Evolutionary conservation across 2,797 vertebrate genomes (phyloP).

Genomic region (Karalla daura): DNA sequence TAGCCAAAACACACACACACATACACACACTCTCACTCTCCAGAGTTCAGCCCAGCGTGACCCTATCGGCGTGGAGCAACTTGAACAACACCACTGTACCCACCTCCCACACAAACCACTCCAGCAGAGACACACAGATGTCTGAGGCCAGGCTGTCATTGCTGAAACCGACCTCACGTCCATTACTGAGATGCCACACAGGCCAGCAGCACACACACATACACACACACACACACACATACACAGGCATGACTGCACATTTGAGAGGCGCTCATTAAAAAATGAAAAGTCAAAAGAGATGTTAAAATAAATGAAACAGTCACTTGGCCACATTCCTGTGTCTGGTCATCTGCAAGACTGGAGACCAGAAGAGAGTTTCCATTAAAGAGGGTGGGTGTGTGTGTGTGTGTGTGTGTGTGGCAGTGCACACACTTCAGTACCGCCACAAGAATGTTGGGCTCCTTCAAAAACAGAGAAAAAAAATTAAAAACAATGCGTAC

Average conservation of each 20-base stretch:
- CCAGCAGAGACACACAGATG: conserved; percentile 28
- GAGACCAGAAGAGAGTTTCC: conserved; percentile 25
- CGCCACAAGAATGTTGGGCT: conserved; percentile 69
- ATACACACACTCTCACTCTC: no score
- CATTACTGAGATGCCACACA: conserved; percentile 29
- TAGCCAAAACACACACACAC: background rate
- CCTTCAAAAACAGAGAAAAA: conserved; percentile 56
- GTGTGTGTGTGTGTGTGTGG: no score
- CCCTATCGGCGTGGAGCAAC: conserved; percentile 18
- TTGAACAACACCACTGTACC: background rate
- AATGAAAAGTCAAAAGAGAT: background rate
- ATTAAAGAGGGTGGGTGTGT: conserved; percentile 43
- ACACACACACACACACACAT: conserved; percentile 20
- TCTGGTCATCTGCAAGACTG: conserved; percentile 36
- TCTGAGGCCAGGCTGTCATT: conserved; percentile 40
- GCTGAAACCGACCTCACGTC: conserved; percentile 31
- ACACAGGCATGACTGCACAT: conserved; percentile 6
- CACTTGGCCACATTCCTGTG: conserved; percentile 50
- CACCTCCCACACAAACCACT: background rate
- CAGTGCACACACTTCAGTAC: conserved; percentile 50
- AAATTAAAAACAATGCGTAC: conserved; percentile 50
- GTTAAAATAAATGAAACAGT: conserved; percentile 14
- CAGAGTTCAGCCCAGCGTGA: conserved; percentile 18
- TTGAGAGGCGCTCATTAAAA: conserved; percentile 14
- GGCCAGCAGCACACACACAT: conserved; percentile 9